Conservation (phyloP, 1,140 invertebrate genomes). For the Trachymyrmex septentrionalis region DNA sequence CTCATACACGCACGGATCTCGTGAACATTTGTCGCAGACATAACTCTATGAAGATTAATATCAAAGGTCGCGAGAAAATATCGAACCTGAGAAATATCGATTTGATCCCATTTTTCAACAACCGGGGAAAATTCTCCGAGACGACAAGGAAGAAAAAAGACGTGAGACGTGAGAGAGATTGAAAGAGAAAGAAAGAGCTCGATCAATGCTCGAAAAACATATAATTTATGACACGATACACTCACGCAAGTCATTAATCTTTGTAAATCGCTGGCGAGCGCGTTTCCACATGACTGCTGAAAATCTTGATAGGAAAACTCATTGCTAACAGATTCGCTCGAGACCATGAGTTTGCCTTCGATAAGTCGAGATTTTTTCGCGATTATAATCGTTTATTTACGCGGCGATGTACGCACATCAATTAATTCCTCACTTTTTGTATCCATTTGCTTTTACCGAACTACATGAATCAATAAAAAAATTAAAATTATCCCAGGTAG, state of each 20-base stretch:
- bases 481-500: too few species aligned
- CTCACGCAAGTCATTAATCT: constrained; percentile 68
- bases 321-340: constrained; percentile 49
- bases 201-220: constrained; percentile 41
- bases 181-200: constrained; percentile 29
- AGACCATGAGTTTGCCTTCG: background rate
- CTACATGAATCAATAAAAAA: background rate
- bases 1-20: background rate
- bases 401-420: background rate
- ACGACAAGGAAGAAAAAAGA: constrained; percentile 19
- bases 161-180: background rate
- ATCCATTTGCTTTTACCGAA: background rate
- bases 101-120: constrained; percentile 66
- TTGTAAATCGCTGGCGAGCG: constrained; percentile 62
- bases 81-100: constrained; percentile 61
- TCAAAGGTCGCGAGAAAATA: constrained; percentile 48
- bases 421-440: background rate
- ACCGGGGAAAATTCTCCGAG: constrained; percentile 34
- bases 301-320: constrained; percentile 69
- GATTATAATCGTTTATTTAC: constrained; percentile 15
- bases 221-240: constrained; percentile 71
- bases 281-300: constrained; percentile 63
- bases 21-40: constrained; percentile 34
- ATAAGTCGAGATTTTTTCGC: background rate
- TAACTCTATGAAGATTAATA: constrained; percentile 58